Base-by-base conservation (phyloP, 2,797 vertebrate genomes). In the Knipowitschia caucasica region DNA sequence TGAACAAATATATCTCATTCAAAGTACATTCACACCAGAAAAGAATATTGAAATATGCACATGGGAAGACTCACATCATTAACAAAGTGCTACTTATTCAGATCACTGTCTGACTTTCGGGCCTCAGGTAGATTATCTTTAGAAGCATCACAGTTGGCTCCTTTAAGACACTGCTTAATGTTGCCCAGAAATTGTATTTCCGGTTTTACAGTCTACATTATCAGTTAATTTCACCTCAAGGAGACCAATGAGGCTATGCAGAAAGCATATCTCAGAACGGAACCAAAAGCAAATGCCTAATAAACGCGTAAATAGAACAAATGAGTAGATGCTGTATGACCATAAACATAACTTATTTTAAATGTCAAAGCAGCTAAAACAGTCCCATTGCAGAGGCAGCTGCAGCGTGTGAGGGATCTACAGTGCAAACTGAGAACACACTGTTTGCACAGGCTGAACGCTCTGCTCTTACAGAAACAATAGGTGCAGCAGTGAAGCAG, bases 391-490 rank as follows among this genome's bases (percentile, higher is more conserved):
- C 23, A 40, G 2, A 71, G 27, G 46, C 9, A 53, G 54, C 10
- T 38, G 9, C 35, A 56, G 59, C 53, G 5, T 33, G 31, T 35
- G 45, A 5, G 43, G 49, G 18, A 52, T 11, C 36, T n/a, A n/a
- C 14, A 9, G 23, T 40, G n/a, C n/a, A n/a, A n/a, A n/a, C 58
- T 56, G 42, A 59, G 69, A 67, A 69, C 44, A 60, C 26, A 17
- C 8, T 2, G 43, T 59, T 53, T 47, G 42, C 39, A 68, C 40
- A 73, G 72, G 71, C 34, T 26, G 7, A 50, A 26, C 46, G 54
- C 53, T 67, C 77, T 70, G 45, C 51, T 73, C 33, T 74, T 66
- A 73, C 58, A 40, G 74, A 43, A 65, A 55, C 62, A 3, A 71
- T 46, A 56, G 59, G 67, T 80, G 61, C 72, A 47, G 75, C 72